Conservation (phyloP, 1,140 invertebrate species). For the Drosophila cardini region DNA sequence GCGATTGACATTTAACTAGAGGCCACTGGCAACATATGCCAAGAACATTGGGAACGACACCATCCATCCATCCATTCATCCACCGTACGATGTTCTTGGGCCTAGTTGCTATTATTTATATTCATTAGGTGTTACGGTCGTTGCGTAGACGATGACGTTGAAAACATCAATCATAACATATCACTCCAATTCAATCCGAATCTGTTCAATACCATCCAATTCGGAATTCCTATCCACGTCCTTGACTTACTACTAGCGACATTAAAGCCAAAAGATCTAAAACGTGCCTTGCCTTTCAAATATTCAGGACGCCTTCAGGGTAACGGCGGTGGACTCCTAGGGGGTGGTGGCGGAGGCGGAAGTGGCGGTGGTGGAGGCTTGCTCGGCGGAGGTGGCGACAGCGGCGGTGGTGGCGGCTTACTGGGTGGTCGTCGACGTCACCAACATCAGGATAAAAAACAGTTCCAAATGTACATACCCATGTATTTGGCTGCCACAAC, state of each 20-base stretch:
- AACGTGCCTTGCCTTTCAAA: constrained; percentile 68
- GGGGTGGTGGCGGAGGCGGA: constrained; percentile 35
- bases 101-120: constrained; percentile 61
- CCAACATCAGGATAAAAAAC: constrained; percentile 85
- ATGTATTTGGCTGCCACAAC: constrained; percentile 88
- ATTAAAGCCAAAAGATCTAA: constrained; percentile 69
- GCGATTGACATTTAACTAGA: constrained; percentile 24
- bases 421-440: constrained; percentile 62
- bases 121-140: constrained; percentile 62
- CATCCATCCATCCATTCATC: constrained; percentile 13
- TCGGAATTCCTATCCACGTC: constrained; percentile 34
- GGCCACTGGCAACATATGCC: constrained; percentile 26
- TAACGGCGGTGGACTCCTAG: constrained; percentile 50
- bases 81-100: constrained; percentile 9
- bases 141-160: constrained; percentile 33
- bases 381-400: constrained; percentile 57
- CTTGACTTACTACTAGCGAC: constrained; percentile 16
- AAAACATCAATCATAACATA: constrained; percentile 70
- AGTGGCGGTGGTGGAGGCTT: constrained; percentile 23
- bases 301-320: constrained; percentile 67
- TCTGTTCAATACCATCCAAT: constrained; percentile 16
- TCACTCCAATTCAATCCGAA: constrained; percentile 28
- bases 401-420: constrained; percentile 85
- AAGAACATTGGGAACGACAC: background rate
- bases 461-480: constrained; percentile 87